Base-by-base conservation (phyloP, 2,888 invertebrate genomes). In the Plutella xylostella region DNA sequence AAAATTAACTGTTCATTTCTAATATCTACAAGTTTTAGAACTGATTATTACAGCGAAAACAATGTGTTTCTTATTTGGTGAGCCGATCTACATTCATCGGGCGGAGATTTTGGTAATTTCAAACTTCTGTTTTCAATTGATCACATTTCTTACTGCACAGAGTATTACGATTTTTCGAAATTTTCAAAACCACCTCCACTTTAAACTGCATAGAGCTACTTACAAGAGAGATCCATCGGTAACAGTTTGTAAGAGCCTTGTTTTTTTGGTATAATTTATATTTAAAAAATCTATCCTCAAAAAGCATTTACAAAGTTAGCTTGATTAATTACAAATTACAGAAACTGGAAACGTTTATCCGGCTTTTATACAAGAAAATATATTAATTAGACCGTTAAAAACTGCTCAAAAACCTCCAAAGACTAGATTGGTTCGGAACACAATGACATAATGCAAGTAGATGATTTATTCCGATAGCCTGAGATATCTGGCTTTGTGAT, bases 241-340 rank as follows among this genome's bases (percentile, higher is more conserved):
- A 83, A 82, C 82, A 66, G 76, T 68, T 63, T 74, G 66, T 70
- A 75, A 73, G 72, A 79, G 77, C 78, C 69, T 77, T 76, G 63
- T 51, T 75, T 69, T 79, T 82, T 82, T 79, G 82, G 79, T 80
- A 80, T 80, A 78, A 72, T 78, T 79, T 78, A 76, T 77, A 76
- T 62, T 72, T 65, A 72, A 57, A 68, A 63, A 41, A 17, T 40
- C 37, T 6, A 37, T 28, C 9, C 19, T 37, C 11, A 34, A 12
- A 20, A 28, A 39, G 25, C 39, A 39, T 39, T 22, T 39, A 39
- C 38, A 38, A 3, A 39, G 17, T 34, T 4, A 15, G 34, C 34
- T 34, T 34, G 34, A 17, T 15, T 17, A 15, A 39, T 37, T 12
- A 37, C n/a, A 34, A 15, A 34, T 34, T 34, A 34, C 34, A 34